Base-by-base conservation (phyloP, 2,797 vertebrate species). In the Alfaro cultratus region DNA sequence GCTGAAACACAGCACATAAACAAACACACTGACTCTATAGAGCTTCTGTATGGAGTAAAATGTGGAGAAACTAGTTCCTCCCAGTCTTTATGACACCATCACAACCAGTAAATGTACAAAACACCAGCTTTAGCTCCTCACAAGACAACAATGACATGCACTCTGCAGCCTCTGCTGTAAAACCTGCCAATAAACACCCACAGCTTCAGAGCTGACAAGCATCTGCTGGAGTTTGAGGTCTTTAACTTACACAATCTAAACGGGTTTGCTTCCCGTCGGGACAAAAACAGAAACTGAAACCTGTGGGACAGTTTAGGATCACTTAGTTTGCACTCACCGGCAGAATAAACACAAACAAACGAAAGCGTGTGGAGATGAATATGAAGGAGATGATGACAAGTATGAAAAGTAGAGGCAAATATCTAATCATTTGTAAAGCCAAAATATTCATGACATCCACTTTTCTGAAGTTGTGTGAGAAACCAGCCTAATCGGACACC, bases 311-410 rank as follows among this genome's bases (percentile, higher is more conserved):
- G 36, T 72, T 79, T 3, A 62, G 45, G 80, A 76, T 77, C 68
- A 39, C 45, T 11, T 60, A 60, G 21, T 31, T 26, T 45, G 73
- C 67, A 80, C 67, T 73, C 84, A 82, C 76, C 79, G 73, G 74
- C 89, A 90, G 72, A 83, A 88, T 80, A 88, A 72, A 47, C 51
- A 21, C 26, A 23, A 62, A 82, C 77, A 60, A 49, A 81, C 31
- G 21, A 46, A 83, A 46, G 80, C 36, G 21, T 47, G 84, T 79
- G 83, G 73, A 53, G 47, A 84, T 94, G 88, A 79, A 76, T 45
- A 51, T 85, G 87, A 80, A 71, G 39, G 67, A 70, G 10, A 70
- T 43, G 67, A 45, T 43, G 34, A 75, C 31, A 82, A 77, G 45
- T 46, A 88, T 88, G 78, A 71, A 67, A 80, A 76, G 80, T 41